Evolutionary conservation across 2,888 invertebrate genomes (phyloP), one percentile per base, ranked within the genome.

Genomic region (Idaea dimidiata): DNA sequence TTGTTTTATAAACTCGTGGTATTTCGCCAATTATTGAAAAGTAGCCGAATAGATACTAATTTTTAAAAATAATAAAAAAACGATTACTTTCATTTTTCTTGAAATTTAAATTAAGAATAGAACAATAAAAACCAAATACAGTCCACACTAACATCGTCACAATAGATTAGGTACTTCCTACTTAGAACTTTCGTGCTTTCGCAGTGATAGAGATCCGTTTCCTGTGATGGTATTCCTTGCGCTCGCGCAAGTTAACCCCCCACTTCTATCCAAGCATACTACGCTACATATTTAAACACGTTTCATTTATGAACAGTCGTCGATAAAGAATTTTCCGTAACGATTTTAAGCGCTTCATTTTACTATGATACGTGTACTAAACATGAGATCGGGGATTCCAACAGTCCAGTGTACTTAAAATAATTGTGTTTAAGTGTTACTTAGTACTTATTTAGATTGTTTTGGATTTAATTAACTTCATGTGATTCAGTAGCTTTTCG

Each of bases 161-260:
- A 63, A 66, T 71, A 63, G 67, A 72, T 72, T 24, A 24, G 70
- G 70, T 69, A 86, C 84, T 88, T 86, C 85, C 85, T 85, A 84
- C 80, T 86, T 87, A 89, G 88, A 88, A 88, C 81, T 88, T 89
- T 89, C 82, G 84, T 79, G 66, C 85, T 88, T 87, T 88, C 82
- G 81, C 77, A 82, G 82, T 82, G 78, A 76, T 74, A 76, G 75
- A 84, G 79, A 83, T 82, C 80, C 78, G 83, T 88, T 91, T 91
- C 89, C 88, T 90, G 86, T 81, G 24, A 24, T 24, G 87, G 72
- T 81, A 79, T 78, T 83, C 86, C 86, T 72, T 72, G 76, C 76
- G 73, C 74, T 72, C 74, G 72, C 72, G 71, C 68, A 72, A 67
- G 63, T 71, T 70, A 69, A 81, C 81, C 84, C 84, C 87, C 87